Evolutionary conservation across 2,888 invertebrate species (phyloP).

Genomic region (Cosmia trapezina): DNA sequence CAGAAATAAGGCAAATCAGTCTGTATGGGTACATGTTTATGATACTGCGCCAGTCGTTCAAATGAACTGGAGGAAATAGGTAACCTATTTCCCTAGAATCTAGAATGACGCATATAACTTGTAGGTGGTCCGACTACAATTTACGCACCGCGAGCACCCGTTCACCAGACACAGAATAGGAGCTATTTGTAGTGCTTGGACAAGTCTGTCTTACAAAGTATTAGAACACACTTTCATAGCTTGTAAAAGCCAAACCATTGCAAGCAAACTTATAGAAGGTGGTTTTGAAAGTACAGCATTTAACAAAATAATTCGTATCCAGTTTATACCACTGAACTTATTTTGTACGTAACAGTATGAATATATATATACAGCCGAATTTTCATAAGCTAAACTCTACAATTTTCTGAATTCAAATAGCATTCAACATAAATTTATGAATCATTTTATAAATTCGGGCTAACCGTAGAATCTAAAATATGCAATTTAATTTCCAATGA

Average conservation of each 20-base stretch:
- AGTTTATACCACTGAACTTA: constrained; percentile 25
- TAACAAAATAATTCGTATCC: constrained; percentile 6
- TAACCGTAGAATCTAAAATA: constrained; percentile 40
- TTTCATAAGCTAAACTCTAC: constrained; percentile 58
- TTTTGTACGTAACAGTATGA: constrained; percentile 33
- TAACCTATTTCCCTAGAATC: constrained; percentile 47
- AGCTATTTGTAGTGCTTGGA: constrained; percentile 3
- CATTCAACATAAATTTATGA: constrained; percentile 58
- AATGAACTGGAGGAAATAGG: constrained; percentile 46
- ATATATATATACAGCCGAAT: constrained; percentile 50
- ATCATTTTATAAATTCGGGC: constrained; percentile 56
- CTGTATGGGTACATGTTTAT: constrained; percentile 7
- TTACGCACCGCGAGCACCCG: constrained; percentile 17
- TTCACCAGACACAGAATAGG: not conserved
- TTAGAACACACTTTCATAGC: not conserved
- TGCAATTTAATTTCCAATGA: constrained; percentile 50
- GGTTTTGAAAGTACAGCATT: not conserved
- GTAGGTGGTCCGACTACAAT: constrained; percentile 24
- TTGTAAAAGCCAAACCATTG: not conserved
- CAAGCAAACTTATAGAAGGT: not conserved
- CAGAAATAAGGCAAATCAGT: constrained; percentile 1
- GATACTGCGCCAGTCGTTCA: constrained; percentile 18
- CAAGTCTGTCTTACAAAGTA: not conserved
- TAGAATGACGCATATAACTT: constrained; percentile 28
- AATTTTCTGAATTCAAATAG: constrained; percentile 56